Evolutionary conservation across 2,888 invertebrate species (phyloP).

Genomic region (Tridacna crocea): DNA sequence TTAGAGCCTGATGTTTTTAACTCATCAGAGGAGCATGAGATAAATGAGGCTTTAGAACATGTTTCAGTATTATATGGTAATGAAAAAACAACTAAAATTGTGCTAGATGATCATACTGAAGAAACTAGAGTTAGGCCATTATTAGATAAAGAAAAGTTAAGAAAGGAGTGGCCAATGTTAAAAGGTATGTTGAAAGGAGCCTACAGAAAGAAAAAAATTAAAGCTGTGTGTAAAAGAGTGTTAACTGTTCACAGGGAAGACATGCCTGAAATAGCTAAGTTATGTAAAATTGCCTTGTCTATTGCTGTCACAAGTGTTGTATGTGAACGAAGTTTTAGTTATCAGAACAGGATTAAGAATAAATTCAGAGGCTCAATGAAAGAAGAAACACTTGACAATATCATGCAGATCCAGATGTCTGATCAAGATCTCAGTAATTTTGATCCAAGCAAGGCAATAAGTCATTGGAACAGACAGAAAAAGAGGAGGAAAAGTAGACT

Average conservation of each 20-base stretch:
- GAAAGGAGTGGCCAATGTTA: constrained; percentile 20
- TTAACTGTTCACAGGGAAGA: constrained; percentile 1
- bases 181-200: constrained; percentile 27
- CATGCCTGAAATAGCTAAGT: too few species aligned
- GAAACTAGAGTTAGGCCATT: background rate
- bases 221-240: constrained; percentile 1
- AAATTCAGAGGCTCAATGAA: background rate
- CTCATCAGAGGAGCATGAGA: background rate
- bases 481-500: constrained; percentile 22
- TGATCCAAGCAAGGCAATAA: background rate
- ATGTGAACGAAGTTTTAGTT: too few species aligned
- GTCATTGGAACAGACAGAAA: constrained; percentile 13
- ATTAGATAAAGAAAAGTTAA: constrained; percentile 2
- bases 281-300: too few species aligned
- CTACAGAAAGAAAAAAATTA: background rate
- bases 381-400: background rate
- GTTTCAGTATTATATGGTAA: background rate
- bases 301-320: too few species aligned
- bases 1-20: background rate
- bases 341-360: too few species aligned
- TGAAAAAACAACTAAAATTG: too few species aligned
- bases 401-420: background rate
- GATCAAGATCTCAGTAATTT: background rate
- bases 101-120: background rate
- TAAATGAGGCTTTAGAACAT: background rate